A percentile compares a stretch with the other conserved stretches of the same genome.
These are phyloP conservation scores for Rhagium mordax DNA, from an alignment of 2,888 invertebrate genomes.

Conservation along the genomic window DNA sequence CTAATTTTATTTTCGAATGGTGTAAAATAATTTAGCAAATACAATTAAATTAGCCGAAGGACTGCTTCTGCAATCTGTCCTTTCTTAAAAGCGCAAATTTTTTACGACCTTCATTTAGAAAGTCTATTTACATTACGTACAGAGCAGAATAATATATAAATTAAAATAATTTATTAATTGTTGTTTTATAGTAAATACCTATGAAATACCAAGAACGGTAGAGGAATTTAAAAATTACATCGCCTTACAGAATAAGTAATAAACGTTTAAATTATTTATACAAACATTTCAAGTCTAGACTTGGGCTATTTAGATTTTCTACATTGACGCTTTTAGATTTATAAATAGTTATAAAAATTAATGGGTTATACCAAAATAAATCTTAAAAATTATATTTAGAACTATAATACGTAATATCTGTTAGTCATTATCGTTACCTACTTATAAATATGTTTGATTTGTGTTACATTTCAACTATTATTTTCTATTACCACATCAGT, in stretches of 20 bases:
- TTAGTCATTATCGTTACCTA: slow-evolving; percentile 1
- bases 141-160: slow-evolving; percentile 37
- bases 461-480: neutral
- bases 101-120: slow-evolving; percentile 19
- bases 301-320: slow-evolving; percentile 25
- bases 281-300: slow-evolving; percentile 21
- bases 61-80: neutral
- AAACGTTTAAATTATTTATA: slow-evolving; percentile 12
- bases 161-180: slow-evolving; percentile 44
- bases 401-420: slow-evolving; percentile 1
- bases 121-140: slow-evolving; percentile 16
- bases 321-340: slow-evolving; percentile 22
- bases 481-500: neutral
- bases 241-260: slow-evolving; percentile 36
- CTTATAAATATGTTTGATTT: neutral
- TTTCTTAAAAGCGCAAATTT: neutral
- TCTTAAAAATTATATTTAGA: slow-evolving; percentile 28
- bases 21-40: neutral
- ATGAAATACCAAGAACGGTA: slow-evolving; percentile 40
- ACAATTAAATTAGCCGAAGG: neutral
- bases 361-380: slow-evolving; percentile 24
- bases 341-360: slow-evolving; percentile 32
- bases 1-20: neutral
- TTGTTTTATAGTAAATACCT: slow-evolving; percentile 39
- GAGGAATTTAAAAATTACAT: slow-evolving; percentile 38